Percentiles rank a stretch among this genome's conserved stretches.
phyloP scores from a whole-genome alignment of 2,888 invertebrate genomes.

The Brachynemurus nebulosus region DNA sequence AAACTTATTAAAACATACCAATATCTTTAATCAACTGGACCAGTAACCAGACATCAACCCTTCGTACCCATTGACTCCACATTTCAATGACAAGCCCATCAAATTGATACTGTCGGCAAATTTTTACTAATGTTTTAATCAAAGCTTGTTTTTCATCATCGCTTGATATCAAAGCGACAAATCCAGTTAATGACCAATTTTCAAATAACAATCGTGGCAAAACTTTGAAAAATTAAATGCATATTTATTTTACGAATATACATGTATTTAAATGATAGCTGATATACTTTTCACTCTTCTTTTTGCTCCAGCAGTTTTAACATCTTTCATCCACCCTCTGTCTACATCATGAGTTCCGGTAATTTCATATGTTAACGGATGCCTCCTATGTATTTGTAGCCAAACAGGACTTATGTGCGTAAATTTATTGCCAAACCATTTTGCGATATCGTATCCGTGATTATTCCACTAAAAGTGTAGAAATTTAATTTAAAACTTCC shows the following conservation, averaged over 20 bases:
- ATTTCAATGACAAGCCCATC: conserved; percentile 85
- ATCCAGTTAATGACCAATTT: conserved; percentile 64
- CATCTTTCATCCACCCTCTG: conserved; percentile 63
- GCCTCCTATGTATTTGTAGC: conserved; percentile 67
- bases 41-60: conserved; percentile 40
- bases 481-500: conserved; percentile 4
- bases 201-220: conserved; percentile 84
- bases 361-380: conserved; percentile 43
- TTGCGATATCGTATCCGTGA: conserved; percentile 86
- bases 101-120: conserved; percentile 63
- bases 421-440: conserved; percentile 78
- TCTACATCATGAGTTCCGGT: conserved; percentile 74
- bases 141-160: conserved; percentile 52
- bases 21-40: conserved; percentile 49
- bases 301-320: conserved; percentile 41
- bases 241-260: conserved; percentile 1
- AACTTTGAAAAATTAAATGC: conserved; percentile 40
- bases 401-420: conserved; percentile 89
- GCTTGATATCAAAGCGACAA: conserved; percentile 53
- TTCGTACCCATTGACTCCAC: conserved; percentile 69
- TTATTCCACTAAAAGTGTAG: conserved; percentile 70
- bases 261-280: too few relatives aligned
- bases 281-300: conserved; percentile 44
- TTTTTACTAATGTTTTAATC: conserved; percentile 50
- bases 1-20: conserved; percentile 31